Conservation (phyloP, 2,888 invertebrate species). For the Dryobotodes eremita region DNA sequence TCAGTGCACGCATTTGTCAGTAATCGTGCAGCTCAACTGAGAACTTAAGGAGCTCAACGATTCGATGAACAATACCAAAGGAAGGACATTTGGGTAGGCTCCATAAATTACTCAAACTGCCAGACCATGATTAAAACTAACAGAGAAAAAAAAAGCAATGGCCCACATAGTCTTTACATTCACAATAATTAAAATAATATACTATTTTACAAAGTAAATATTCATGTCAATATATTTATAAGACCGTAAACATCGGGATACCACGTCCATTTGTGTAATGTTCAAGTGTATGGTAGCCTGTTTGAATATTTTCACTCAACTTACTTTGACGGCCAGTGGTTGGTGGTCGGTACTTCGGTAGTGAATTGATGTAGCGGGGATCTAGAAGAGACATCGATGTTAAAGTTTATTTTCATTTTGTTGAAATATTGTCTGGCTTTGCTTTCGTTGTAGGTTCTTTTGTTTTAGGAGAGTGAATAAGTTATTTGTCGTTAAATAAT, state of each 20-base stretch:
- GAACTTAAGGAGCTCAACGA: too few relatives aligned
- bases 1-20: too few relatives aligned
- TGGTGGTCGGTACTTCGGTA: constrained; percentile 25
- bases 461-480: not conserved
- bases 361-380: constrained; percentile 21
- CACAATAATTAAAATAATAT: too few relatives aligned
- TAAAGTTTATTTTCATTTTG: not conserved
- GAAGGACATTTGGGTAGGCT: too few relatives aligned
- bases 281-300: constrained; percentile 37
- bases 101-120: too few relatives aligned
- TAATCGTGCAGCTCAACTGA: too few relatives aligned
- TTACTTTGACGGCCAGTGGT: constrained; percentile 72
- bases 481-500: not conserved
- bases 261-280: constrained; percentile 29
- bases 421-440: not conserved
- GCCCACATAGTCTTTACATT: too few relatives aligned
- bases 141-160: too few relatives aligned
- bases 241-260: not conserved
- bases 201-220: too few relatives aligned
- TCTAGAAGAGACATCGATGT: constrained; percentile 38
- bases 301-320: constrained; percentile 77
- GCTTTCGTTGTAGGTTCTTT: not conserved
- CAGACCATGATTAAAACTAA: too few relatives aligned
- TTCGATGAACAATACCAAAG: too few relatives aligned
- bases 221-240: too few relatives aligned